A percentile compares a stretch with the other conserved stretches of the same genome.
These are phyloP conservation scores for Amphilophus citrinellus DNA, from an alignment of 2,113 vertebrate genomes.

Conservation along the genomic window DNA sequence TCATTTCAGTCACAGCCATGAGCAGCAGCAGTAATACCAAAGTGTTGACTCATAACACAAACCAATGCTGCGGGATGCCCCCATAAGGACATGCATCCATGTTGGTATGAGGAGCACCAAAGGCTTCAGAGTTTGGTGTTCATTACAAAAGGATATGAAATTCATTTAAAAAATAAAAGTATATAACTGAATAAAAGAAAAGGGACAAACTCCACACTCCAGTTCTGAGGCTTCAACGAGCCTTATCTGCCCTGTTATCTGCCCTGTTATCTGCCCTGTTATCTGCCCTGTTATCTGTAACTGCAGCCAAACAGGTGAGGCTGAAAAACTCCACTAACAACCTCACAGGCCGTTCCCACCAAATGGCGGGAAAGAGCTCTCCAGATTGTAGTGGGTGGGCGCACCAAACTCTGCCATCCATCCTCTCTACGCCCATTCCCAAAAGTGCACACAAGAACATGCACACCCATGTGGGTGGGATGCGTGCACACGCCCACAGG, in stretches of 20 bases:
- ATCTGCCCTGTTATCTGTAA: background rate
- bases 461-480: conserved; percentile 56
- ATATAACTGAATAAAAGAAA: background rate
- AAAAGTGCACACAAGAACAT: conserved; percentile 16
- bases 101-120: background rate
- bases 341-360: background rate
- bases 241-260: background rate
- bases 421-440: conserved; percentile 20
- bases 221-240: background rate
- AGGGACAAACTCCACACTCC: background rate
- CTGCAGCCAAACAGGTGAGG: background rate
- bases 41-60: conserved; percentile 53
- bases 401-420: conserved; percentile 40
- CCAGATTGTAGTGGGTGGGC: conserved; percentile 42
- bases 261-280: no score
- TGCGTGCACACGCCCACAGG: conserved; percentile 48
- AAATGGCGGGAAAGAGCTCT: conserved; percentile 17
- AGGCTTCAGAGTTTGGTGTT: background rate
- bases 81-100: conserved; percentile 21
- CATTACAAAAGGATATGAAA: background rate
- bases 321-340: background rate
- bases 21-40: conserved; percentile 2
- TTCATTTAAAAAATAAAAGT: no score
- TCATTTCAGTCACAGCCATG: background rate
- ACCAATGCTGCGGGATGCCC: conserved; percentile 19